phyloP scores from a whole-genome alignment of 2,113 vertebrate species.

The Ailurus styani region DNA sequence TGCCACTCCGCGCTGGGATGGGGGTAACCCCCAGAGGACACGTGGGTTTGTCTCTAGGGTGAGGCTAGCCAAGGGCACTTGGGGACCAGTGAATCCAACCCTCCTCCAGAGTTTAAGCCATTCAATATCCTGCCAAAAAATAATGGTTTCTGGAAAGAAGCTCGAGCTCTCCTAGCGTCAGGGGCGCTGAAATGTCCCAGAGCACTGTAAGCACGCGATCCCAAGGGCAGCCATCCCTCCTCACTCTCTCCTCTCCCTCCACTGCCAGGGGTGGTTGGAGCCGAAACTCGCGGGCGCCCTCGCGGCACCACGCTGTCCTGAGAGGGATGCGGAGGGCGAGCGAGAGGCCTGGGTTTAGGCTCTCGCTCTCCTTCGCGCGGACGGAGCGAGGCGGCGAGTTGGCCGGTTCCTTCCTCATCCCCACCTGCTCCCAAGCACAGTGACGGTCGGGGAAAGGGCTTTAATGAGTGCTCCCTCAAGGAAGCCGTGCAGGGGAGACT shows the following conservation, averaged over 20 bases:
- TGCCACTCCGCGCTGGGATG: neutral
- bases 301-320: fast-evolving
- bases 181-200: too few species aligned
- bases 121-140: neutral
- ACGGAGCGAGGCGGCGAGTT: neutral
- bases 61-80: neutral
- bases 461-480: constrained; percentile 74
- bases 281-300: fast-evolving
- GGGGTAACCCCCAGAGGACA: neutral
- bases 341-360: neutral
- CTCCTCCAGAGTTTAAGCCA: neutral
- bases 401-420: constrained; percentile 63
- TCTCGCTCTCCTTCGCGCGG: neutral
- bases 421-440: constrained; percentile 65
- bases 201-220: fast-evolving
- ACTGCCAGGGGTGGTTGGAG: fast-evolving
- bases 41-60: neutral
- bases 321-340: fast-evolving
- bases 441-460: constrained; percentile 71
- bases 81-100: neutral
- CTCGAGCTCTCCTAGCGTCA: neutral
- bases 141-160: neutral
- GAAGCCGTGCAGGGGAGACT: constrained; percentile 61
- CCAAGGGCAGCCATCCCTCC: neutral
- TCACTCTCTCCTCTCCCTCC: neutral